Percentiles rank a stretch among this genome's conserved stretches.
Conservation (phyloP, 2,113 vertebrate genomes). For the Pluvialis apricaria region DNA sequence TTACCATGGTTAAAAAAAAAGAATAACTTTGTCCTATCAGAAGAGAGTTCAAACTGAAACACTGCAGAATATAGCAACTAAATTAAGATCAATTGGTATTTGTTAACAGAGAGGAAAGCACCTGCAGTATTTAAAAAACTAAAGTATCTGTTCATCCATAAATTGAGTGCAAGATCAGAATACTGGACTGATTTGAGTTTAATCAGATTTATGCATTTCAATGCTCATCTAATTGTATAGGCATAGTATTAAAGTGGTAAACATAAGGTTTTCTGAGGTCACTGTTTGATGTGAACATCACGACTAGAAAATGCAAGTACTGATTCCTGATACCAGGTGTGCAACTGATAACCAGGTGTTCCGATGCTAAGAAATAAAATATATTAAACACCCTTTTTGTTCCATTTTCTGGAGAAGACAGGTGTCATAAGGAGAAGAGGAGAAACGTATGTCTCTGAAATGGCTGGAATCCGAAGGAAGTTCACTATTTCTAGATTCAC, state of each 20-base stretch:
- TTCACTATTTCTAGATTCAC: not conserved
- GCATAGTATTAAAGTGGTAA: not conserved
- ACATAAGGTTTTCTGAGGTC: not conserved
- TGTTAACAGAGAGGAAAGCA: constrained; percentile 35
- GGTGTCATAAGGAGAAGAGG: not conserved
- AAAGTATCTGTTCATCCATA: not conserved
- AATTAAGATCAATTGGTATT: constrained; percentile 30
- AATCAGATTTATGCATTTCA: not conserved
- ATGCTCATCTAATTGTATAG: not conserved
- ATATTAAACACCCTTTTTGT: not conserved
- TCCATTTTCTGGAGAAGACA: not conserved
- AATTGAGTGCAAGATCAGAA: not conserved
- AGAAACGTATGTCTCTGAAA: not conserved
- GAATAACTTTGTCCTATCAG: not conserved
- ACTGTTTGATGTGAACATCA: not conserved
- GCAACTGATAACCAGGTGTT: not conserved
- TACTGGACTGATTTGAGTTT: not conserved
- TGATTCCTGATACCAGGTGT: not conserved
- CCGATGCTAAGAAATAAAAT: not conserved
- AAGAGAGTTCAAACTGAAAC: constrained; percentile 22
- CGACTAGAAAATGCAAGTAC: not conserved
- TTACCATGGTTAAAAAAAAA: constrained; percentile 17
- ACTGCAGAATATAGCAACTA: not conserved
- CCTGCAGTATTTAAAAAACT: not conserved
- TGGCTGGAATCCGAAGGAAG: not conserved